Evolutionary conservation across 2,888 invertebrate species (phyloP).

Genomic region (Monochamus alternatus): DNA sequence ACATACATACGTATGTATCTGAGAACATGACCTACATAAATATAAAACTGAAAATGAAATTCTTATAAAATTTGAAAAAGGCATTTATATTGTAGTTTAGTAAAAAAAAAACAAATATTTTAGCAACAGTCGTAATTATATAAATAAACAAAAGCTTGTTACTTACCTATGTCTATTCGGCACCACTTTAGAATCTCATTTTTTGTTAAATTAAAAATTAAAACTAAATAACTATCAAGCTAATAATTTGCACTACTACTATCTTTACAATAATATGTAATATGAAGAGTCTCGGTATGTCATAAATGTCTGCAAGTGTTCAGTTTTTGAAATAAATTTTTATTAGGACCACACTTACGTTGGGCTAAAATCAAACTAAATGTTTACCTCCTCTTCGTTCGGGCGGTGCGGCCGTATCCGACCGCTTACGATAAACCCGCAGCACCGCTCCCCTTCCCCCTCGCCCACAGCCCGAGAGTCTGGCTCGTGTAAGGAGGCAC

Average conservation of each 20-base stretch:
- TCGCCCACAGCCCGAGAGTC: conserved; percentile 60
- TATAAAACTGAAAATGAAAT: neutral
- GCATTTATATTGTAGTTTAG: neutral
- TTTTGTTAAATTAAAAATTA: neutral
- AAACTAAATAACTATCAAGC: conserved; percentile 2
- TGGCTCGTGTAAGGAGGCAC: conserved; percentile 66
- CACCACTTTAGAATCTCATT: neutral
- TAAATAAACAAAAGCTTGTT: no score
- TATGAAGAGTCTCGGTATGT: conserved; percentile 7
- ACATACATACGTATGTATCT: neutral
- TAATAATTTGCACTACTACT: conserved; percentile 15
- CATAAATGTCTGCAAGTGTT: neutral
- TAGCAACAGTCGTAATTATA: no score
- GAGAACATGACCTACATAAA: conserved; percentile 29
- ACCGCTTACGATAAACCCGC: conserved; percentile 53
- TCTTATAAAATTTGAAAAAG: neutral
- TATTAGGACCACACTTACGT: conserved; percentile 62
- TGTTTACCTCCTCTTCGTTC: conserved; percentile 68
- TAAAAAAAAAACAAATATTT: neutral
- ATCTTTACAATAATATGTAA: neutral
- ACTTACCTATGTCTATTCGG: conserved; percentile 16
- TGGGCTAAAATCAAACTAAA: conserved; percentile 69
- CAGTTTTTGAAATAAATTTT: conserved; percentile 46
- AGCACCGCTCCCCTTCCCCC: conserved; percentile 52
- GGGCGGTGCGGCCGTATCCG: conserved; percentile 58